Percentiles rank a stretch among this genome's conserved stretches.
These are phyloP conservation scores for Leptopilina drosophilae DNA, from an alignment of 2,888 invertebrate species.

Conservation along the genomic window DNA sequence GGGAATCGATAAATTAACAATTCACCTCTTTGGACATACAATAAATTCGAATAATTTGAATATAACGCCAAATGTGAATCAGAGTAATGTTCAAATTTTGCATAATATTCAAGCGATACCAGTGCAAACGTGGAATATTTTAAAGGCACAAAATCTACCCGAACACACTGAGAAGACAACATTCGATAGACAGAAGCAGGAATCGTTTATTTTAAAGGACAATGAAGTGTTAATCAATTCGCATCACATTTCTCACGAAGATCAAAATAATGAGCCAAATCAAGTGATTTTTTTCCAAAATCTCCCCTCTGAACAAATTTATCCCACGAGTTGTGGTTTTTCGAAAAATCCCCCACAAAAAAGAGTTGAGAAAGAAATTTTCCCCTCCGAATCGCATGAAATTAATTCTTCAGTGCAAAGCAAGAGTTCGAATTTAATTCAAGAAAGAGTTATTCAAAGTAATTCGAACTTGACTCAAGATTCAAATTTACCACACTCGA, in stretches of 20 bases:
- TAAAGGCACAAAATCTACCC: conserved; percentile 43
- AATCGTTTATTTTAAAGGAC: conserved; percentile 14
- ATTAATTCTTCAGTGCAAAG: not conserved
- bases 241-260: conserved; percentile 8
- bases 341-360: not conserved
- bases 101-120: conserved; percentile 57
- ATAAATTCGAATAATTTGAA: conserved; percentile 64
- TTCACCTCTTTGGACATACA: conserved; percentile 88
- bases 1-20: conserved; percentile 90
- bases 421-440: no score
- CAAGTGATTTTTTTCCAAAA: conserved; percentile 52
- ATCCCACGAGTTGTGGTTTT: conserved; percentile 38
- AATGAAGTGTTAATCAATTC: not conserved
- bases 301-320: conserved; percentile 47
- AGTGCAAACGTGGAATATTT: conserved; percentile 63
- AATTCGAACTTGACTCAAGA: not conserved
- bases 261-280: conserved; percentile 24
- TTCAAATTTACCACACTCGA: not conserved
- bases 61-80: conserved; percentile 21
- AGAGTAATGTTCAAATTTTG: conserved; percentile 45
- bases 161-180: conserved; percentile 2
- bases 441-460: no score
- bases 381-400: not conserved
- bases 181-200: not conserved
- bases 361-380: not conserved